Evolutionary conservation across 1,140 invertebrate species (phyloP).

Genomic region (Anastatus disparis): DNA sequence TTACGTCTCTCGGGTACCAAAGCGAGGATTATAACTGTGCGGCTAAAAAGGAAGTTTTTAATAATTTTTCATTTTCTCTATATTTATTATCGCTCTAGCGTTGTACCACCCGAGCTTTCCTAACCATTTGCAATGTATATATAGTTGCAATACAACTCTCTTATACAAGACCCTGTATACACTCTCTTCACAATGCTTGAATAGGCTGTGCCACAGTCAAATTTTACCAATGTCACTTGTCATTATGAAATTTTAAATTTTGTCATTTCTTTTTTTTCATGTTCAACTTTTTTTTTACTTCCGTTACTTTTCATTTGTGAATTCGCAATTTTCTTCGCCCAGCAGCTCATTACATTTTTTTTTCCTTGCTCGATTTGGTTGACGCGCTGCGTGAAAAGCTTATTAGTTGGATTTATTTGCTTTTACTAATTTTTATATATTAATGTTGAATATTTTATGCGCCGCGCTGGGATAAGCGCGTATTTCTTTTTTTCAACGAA

Average conservation of each 20-base stretch:
- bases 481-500: not conserved
- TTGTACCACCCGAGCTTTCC: too few relatives aligned
- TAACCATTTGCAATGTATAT: slow-evolving; percentile 62
- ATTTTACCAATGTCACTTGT: slow-evolving; percentile 60
- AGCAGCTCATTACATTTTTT: not conserved
- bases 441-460: slow-evolving; percentile 4
- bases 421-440: slow-evolving; percentile 8
- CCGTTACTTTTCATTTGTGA: not conserved
- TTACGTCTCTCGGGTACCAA: slow-evolving; percentile 65
- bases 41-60: slow-evolving; percentile 69
- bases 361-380: not conserved
- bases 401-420: slow-evolving; percentile 35
- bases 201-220: slow-evolving; percentile 29
- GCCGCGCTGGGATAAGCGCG: not conserved
- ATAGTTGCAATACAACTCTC: too few relatives aligned
- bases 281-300: slow-evolving; percentile 24
- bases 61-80: slow-evolving; percentile 70
- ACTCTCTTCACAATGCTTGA: too few relatives aligned
- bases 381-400: slow-evolving; percentile 7
- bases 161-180: too few relatives aligned
- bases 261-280: slow-evolving; percentile 43
- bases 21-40: slow-evolving; percentile 66
- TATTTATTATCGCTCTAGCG: slow-evolving; percentile 66
- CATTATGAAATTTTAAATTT: slow-evolving; percentile 61
- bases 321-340: too few relatives aligned